A percentile compares a stretch with the other conserved stretches of the same genome.
phyloP scores from a whole-genome alignment of 2,888 invertebrate species.

The Tetrapedia diversipes region DNA sequence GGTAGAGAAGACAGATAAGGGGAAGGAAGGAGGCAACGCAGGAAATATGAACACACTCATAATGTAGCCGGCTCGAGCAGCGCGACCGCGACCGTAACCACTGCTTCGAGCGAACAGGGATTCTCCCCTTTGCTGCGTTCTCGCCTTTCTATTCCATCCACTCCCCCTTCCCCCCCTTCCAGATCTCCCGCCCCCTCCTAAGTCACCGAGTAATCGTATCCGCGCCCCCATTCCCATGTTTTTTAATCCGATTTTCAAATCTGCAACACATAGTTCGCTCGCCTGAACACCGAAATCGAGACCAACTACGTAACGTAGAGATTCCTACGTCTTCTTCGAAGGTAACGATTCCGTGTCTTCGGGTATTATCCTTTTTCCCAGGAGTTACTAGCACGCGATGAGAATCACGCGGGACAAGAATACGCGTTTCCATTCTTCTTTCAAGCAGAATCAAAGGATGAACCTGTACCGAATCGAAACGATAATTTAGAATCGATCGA shows the following conservation, averaged over 20 bases:
- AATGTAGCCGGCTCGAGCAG: constrained; percentile 70
- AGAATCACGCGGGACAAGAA: too few species aligned
- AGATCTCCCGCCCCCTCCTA: too few species aligned
- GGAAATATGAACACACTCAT: constrained; percentile 80
- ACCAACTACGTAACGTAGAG: too few species aligned
- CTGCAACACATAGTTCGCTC: not conserved
- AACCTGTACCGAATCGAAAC: too few species aligned
- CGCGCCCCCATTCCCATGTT: constrained; percentile 22
- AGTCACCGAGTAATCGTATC: constrained; percentile 25
- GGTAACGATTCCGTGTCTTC: too few species aligned
- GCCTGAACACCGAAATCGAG: not conserved
- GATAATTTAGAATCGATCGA: too few species aligned
- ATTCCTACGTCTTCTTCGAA: too few species aligned
- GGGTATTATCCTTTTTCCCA: too few species aligned
- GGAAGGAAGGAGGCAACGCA: constrained; percentile 75
- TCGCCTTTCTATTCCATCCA: constrained; percentile 6
- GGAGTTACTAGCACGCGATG: too few species aligned
- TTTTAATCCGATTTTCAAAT: constrained; percentile 52
- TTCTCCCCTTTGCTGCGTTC: constrained; percentile 48
- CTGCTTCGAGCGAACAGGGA: constrained; percentile 58
- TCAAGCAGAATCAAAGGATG: too few species aligned
- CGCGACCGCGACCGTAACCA: constrained; percentile 35
- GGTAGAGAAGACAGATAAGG: constrained; percentile 77
- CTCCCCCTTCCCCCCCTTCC: constrained; percentile 14
- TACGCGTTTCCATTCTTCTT: too few species aligned